Evolutionary conservation across 2,888 invertebrate species (phyloP), one percentile per base, ranked within the genome.

Genomic region (Geotrupes spiniger): DNA sequence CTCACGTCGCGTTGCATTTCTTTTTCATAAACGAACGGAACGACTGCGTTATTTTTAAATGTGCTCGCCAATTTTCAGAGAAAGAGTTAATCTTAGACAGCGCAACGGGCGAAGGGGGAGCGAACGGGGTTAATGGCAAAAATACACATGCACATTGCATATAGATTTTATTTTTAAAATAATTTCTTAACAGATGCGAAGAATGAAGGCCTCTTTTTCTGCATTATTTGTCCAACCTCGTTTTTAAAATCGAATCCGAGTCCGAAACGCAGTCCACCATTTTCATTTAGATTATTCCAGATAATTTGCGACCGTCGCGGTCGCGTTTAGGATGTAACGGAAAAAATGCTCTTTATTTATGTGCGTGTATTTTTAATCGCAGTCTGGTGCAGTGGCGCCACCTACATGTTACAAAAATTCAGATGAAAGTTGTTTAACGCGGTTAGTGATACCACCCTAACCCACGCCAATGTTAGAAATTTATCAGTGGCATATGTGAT

Each of bases 1-100:
- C 44, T 26, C 61, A 59, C 61, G 65, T 65, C 63, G 63, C 63
- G 61, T 37, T 11, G 29, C 29, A 21, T 9, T 26, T 10, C 11
- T 31, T 29, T 26, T 25, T 10, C 11, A n/a, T 12, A 26, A 36
- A 48, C 26, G 21, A 36, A 17, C 45, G 21, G 29, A 16, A 17
- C 25, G 29, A 39, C 33, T 31, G 27, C 46, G 43, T 52, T 55
- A 61, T 59, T 62, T 61, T 59, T 57, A 56, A 61, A 58, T 49
- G 45, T 52, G 55, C 57, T 54, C 46, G 53, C 56, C 52, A 54
- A 56, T 53, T 58, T 58, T 58, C 57, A 49, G 45, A 47, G 56
- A 58, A 58, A 53, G 48, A 28, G 49, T 51, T 49, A 49, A 42
- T 36, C 45, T 46, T 44, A 39, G 49, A 45, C 42, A 36, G 45